A percentile compares a stretch with the other conserved stretches of the same genome.
Conservation (phyloP, 2,888 invertebrate species). For the Idaea biselata region DNA sequence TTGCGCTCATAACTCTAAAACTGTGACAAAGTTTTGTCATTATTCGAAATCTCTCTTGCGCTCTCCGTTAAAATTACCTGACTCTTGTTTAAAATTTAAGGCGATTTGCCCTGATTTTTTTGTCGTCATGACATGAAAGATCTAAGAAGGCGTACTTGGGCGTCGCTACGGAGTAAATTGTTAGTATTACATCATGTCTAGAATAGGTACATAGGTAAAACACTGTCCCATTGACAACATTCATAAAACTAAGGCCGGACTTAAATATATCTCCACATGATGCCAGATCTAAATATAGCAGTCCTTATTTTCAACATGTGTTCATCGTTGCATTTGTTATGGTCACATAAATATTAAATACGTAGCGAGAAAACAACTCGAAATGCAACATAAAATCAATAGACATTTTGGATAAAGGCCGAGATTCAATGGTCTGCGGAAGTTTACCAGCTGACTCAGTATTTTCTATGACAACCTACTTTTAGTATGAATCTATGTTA, state of each 20-base stretch:
- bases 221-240: constrained; percentile 8
- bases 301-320: constrained; percentile 27
- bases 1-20: too few species aligned
- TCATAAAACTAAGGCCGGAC: constrained; percentile 13
- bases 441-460: background rate
- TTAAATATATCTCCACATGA: constrained; percentile 14
- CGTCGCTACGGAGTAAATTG: too few species aligned
- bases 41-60: too few species aligned
- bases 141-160: too few species aligned
- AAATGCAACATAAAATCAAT: background rate
- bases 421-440: background rate
- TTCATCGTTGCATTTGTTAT: constrained; percentile 5
- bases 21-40: too few species aligned
- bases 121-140: too few species aligned
- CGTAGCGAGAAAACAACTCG: background rate
- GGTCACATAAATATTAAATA: constrained; percentile 1
- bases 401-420: background rate
- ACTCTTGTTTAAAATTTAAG: too few species aligned
- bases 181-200: too few species aligned
- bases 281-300: constrained; percentile 25
- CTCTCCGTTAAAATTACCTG: too few species aligned
- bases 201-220: background rate
- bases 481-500: background rate
- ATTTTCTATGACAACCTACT: background rate
- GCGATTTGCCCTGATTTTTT: too few species aligned